Conservation (phyloP, 2,888 invertebrate species). For the Pseudanteris insignis region DNA sequence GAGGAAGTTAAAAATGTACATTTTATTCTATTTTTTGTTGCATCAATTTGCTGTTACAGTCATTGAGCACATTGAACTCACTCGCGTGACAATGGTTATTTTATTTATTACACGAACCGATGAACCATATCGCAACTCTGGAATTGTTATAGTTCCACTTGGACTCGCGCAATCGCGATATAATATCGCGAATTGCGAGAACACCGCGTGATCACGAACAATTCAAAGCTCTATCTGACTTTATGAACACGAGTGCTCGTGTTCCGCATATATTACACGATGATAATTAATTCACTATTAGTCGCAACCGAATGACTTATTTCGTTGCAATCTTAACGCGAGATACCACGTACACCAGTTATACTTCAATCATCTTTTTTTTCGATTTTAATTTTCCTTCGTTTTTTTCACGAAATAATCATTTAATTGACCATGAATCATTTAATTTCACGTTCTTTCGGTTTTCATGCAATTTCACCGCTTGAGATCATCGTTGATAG, state of each 20-base stretch:
- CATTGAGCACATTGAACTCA: slow-evolving; percentile 3
- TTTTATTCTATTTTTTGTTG: slow-evolving; percentile 13
- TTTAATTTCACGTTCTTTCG: slow-evolving; percentile 18
- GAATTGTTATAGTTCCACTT: slow-evolving; percentile 34
- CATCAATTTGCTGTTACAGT: slow-evolving; percentile 12
- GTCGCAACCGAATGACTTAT: slow-evolving; percentile 47
- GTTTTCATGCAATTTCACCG: slow-evolving; percentile 11
- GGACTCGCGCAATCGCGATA: slow-evolving; percentile 38
- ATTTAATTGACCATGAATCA: slow-evolving; percentile 36
- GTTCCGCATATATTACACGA: slow-evolving; percentile 55
- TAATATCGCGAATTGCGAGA: slow-evolving; percentile 46
- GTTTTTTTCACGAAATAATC: slow-evolving; percentile 21
- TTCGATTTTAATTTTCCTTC: no score
- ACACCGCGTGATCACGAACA: slow-evolving; percentile 59
- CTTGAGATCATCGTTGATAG: slow-evolving; percentile 12
- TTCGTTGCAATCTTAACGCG: slow-evolving; percentile 34
- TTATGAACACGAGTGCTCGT: slow-evolving; percentile 53
- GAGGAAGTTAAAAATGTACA: slow-evolving; percentile 2
- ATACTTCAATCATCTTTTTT: no score
- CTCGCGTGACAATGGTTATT: slow-evolving; percentile 30
- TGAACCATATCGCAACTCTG: slow-evolving; percentile 47
- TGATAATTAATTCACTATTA: slow-evolving; percentile 62
- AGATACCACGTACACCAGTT: slow-evolving; percentile 26
- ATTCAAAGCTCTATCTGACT: slow-evolving; percentile 59
- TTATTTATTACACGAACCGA: slow-evolving; percentile 43